Base-by-base conservation (phyloP, 2,113 vertebrate genomes). In the Oncorhynchus keta region DNA sequence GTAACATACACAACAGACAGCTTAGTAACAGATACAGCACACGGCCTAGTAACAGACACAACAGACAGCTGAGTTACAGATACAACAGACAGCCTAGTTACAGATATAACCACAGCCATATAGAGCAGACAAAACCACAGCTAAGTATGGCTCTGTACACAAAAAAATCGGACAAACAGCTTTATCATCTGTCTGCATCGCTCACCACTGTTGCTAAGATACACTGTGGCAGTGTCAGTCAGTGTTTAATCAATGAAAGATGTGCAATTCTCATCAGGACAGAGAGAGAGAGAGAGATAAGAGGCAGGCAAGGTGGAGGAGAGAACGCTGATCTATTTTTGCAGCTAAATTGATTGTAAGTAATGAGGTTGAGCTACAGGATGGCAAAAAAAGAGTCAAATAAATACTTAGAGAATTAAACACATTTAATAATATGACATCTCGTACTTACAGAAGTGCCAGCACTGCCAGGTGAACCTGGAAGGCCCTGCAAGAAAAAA, bases 391-490 rank as follows among this genome's bases (percentile, higher is more conserved):
- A 55, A 55, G 39, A 55, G 51, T 55, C 12, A 18, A 14, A 55
- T 5, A 55, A 18, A 55, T 55, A 55, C 16, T 55, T 55, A 16
- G 3, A 55, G 16, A 18, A 55, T 55, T 0, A 18, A 55, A 55
- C 14, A 55, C 32, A 22, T 49, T 22, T 55, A 35, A 77, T 70
- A 26, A 55, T 69, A n/a, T 45, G 39, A 45, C 39, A 45, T 2
- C 39, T 77, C 2, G 61, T 77, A 93, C 93, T 93, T 73, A 95
- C 93, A 79, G 83, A n/a, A 68, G 32, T 0, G 0, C 94, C 94
- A 32, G 92, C 90, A 68, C 73, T 86, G 35, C 94, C 94, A 2
- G 92, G 69, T 57, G 88, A 84, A 57, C 94, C 94, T 65, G 93
- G 93, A 84, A 94, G 83, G 86, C 94, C 94, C 94, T 95, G 76